Base-by-base conservation (phyloP, 2,113 vertebrate species). In the Psammodynastes pulverulentus region DNA sequence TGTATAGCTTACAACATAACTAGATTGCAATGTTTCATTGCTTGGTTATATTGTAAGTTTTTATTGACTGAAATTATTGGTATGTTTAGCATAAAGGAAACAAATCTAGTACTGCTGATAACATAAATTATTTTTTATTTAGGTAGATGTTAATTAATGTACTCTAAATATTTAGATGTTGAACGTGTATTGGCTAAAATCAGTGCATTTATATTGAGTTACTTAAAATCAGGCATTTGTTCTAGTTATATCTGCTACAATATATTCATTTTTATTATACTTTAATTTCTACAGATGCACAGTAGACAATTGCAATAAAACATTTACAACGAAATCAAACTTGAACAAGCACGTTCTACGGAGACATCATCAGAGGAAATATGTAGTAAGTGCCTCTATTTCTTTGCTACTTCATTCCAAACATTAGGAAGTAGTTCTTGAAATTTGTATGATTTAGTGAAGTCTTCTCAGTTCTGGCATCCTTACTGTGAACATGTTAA, bases 321-420 rank as follows among this genome's bases (percentile, higher is more conserved):
- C 95, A 85, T 99, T 99, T 93, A 96, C 96, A 90, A 98, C 98
- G 39, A 97, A 97, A 15, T 90, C 97, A 84, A 98, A 98, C 95
- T 94, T 99, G 96, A 99, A 97, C 96, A 98, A 98, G 88, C 99
- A 99, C 72, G 21, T 97, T 91, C 97, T 97, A 90, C 97, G 98
- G 43, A 98, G 97, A 91, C 99, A 99, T 94, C 94, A 97, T 87
- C 95, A 97, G 24, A 98, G 95, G 72, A 95, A 51, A 0, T 99
- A 98, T 94, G 88, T 96, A 92, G 99, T 99, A 95, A 96, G 97
- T 97, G 95, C 13, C 39, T 84, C 4, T 39, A 91, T 89, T 95
- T 72, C 9, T 67, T 39, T 4, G 45, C 23, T 54, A 23, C 9
- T 45, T 26, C 43, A 9, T 45, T 21, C 39, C 19, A 39, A 17